Evolutionary conservation across 1,140 invertebrate genomes (phyloP).

Genomic region (Chironomus striatipennis): DNA sequence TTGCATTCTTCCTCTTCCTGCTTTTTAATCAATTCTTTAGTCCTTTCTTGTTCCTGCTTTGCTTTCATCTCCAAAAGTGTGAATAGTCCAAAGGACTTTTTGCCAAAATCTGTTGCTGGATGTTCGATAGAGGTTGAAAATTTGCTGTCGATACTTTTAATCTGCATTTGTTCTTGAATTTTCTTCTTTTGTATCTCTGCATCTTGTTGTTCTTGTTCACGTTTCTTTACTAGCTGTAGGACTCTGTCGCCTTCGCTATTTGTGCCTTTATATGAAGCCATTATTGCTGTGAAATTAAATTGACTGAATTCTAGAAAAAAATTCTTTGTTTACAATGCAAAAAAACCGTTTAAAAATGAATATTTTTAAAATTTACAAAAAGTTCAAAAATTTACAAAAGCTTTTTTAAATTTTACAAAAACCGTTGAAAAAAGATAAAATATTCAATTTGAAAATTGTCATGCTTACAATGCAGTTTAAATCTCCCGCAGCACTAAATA

Average conservation of each 20-base stretch:
- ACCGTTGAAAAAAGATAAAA: no score
- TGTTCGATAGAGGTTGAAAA: constrained; percentile 99
- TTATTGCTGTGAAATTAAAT: constrained; percentile 37
- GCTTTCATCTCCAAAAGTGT: constrained; percentile 99
- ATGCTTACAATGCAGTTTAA: no score
- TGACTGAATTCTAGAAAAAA: not conserved
- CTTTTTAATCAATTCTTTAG: constrained; percentile 83
- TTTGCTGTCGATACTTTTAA: constrained; percentile 95
- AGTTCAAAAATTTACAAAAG: no score
- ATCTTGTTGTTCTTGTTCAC: constrained; percentile 95
- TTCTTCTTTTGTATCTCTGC: constrained; percentile 94
- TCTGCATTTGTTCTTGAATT: constrained; percentile 94
- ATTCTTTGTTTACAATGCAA: not conserved
- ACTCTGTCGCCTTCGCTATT: constrained; percentile 94
- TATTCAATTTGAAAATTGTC: no score
- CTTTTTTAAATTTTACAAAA: no score
- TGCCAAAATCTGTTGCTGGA: constrained; percentile 95
- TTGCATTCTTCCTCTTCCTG: constrained; percentile 66
- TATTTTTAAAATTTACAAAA: no score
- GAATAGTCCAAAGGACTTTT: constrained; percentile 90
- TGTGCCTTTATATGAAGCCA: constrained; percentile 97
- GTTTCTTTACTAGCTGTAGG: constrained; percentile 94
- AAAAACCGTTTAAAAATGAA: no score
- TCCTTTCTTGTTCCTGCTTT: constrained; percentile 88
- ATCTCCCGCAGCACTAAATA: no score